These are phyloP conservation scores for Calyptomena viridis DNA, from an alignment of 2,113 vertebrate genomes.

Conservation along the genomic window DNA sequence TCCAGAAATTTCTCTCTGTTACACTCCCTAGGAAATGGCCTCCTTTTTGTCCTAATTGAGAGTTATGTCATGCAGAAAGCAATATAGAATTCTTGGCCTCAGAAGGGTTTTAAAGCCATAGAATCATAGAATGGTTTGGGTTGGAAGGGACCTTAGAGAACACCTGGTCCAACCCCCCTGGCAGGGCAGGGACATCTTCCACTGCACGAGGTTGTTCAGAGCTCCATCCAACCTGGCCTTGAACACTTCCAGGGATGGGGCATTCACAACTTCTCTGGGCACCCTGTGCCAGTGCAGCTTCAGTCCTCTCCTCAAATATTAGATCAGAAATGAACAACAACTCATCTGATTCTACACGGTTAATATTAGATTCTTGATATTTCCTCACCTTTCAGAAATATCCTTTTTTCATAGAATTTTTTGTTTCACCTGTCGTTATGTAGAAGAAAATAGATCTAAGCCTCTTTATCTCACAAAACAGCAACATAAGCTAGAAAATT, in stretches of 20 bases:
- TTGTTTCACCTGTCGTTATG: not conserved
- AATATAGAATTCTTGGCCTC: not conserved
- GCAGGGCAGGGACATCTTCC: not conserved
- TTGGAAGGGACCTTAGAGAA: not conserved
- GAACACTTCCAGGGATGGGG: not conserved
- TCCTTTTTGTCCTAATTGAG: not conserved
- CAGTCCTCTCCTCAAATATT: not conserved
- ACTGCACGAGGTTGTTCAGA: not conserved
- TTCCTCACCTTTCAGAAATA: not conserved
- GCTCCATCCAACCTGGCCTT: not conserved
- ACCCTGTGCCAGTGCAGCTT: not conserved
- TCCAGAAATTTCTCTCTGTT: not conserved
- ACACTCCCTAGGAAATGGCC: not conserved
- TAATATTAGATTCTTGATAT: not conserved
- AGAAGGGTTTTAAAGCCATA: not conserved
- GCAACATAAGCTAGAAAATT: not conserved
- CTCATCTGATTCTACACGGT: not conserved
- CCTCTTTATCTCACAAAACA: not conserved
- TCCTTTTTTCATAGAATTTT: not conserved
- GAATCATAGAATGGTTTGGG: not conserved
- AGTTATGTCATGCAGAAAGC: not conserved
- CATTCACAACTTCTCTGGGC: not conserved
- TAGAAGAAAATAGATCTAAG: not conserved
- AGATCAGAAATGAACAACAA: not conserved
- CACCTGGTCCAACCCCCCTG: not conserved